Conservation (phyloP, 2,797 vertebrate genomes). For the Gadopsis bispinosus region DNA sequence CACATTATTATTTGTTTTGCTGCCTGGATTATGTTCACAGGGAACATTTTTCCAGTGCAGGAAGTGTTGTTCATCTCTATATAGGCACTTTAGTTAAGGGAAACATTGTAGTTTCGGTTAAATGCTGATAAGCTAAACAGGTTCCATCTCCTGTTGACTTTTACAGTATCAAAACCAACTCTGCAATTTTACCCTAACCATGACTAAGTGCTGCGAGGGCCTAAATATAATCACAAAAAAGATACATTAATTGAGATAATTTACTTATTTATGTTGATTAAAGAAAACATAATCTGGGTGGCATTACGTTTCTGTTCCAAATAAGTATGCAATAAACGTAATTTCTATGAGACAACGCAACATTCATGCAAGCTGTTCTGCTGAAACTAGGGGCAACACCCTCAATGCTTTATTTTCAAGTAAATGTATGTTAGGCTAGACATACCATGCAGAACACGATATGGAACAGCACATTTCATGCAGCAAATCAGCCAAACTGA, state of each 20-base stretch:
- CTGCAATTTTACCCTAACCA: neutral
- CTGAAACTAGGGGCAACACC: neutral
- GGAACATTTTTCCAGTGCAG: neutral
- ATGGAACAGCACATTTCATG: neutral
- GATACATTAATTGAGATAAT: too few relatives aligned
- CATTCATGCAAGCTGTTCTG: neutral
- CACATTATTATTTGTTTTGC: neutral
- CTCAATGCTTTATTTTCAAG: neutral
- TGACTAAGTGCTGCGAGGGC: neutral
- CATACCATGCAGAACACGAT: neutral
- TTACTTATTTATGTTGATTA: too few relatives aligned
- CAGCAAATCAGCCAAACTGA: conserved; percentile 70
- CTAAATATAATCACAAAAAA: neutral
- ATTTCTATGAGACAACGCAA: neutral
- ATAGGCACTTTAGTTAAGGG: neutral
- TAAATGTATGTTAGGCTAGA: neutral
- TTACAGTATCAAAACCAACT: neutral
- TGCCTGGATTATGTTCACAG: conserved; percentile 4
- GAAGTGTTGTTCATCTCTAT: neutral
- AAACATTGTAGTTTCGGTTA: neutral
- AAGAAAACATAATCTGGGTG: too few relatives aligned
- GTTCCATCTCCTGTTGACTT: neutral
- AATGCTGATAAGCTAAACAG: neutral
- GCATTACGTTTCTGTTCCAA: neutral
- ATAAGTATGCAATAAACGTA: neutral